These are phyloP conservation scores for Chionodraco myersi DNA, from an alignment of 2,113 vertebrate genomes.

Conservation along the genomic window DNA sequence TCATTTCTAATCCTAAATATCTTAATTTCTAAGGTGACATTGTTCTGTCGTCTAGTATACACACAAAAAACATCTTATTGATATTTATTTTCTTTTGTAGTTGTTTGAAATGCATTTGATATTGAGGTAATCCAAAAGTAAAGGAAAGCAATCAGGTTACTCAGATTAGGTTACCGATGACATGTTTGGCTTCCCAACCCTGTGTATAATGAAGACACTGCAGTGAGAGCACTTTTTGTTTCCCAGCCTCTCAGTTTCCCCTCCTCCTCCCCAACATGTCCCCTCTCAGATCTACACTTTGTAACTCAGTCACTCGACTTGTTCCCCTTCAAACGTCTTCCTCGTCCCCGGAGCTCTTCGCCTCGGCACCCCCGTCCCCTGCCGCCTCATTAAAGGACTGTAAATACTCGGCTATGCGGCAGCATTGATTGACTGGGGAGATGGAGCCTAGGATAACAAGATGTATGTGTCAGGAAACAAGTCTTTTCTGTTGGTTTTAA, in stretches of 20 bases:
- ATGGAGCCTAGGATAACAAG: conserved; percentile 64
- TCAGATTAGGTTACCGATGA: too few relatives aligned
- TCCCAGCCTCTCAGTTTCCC: conserved; percentile 21
- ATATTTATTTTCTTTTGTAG: too few relatives aligned
- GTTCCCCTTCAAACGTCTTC: conserved; percentile 61
- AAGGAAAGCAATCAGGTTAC: too few relatives aligned
- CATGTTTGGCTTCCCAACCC: not conserved
- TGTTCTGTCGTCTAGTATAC: too few relatives aligned
- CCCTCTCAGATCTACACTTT: conserved; percentile 66
- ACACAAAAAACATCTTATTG: too few relatives aligned
- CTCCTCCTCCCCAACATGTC: conserved; percentile 23
- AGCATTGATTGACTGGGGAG: conserved; percentile 69
- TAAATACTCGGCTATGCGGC: conserved; percentile 69
- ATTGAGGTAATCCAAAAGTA: too few relatives aligned
- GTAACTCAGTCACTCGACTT: conserved; percentile 49
- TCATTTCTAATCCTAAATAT: too few relatives aligned
- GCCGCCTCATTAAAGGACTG: conserved; percentile 76
- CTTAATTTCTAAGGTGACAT: too few relatives aligned
- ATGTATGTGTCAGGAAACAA: conserved; percentile 48
- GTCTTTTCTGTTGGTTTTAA: conserved; percentile 40
- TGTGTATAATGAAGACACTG: conserved; percentile 30
- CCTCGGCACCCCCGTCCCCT: conserved; percentile 57
- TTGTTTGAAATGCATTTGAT: too few relatives aligned
- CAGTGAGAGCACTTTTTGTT: conserved; percentile 22
- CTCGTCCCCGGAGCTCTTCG: conserved; percentile 53